Base-by-base conservation (phyloP, 2,113 vertebrate genomes). In the Cephalopterus ornatus region DNA sequence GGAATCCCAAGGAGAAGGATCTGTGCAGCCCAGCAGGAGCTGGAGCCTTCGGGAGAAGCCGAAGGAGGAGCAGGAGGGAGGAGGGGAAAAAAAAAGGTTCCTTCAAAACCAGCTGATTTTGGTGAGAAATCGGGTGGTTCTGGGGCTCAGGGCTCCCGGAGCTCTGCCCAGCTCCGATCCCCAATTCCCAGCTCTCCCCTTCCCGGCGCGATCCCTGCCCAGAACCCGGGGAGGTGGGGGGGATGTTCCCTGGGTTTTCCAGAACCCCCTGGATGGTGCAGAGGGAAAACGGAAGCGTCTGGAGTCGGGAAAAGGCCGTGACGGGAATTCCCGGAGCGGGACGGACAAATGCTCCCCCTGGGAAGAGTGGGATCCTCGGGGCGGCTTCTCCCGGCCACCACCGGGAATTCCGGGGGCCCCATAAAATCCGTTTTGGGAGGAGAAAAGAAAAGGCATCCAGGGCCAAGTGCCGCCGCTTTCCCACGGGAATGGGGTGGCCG, bases 391-490 rank as follows among this genome's bases (percentile, higher is more conserved):
- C 33, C 11, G 22, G 53, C 9, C 33, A 24, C 58, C 26, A 5
- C 61, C 5, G 27, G 61, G 61, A 24, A 58, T 18, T 13, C 42
- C 55, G 21, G 65, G 8, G 27, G 53, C 53, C 35, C 9, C 30
- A 0, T 0, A 3, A 32, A 46, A 33, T 20, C 79, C 24, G 1
- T 23, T 83, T 83, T 46, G 59, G 50, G 47, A 27, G 22, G 62
- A 22, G 22, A 12, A 8, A 13, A 37, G 44, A 18, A 18, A 32
- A 67, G 16, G 14, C 6, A 0, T 20, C 17, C 6, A 1, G 42
- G 3, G 63, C 21, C 5, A n/a, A 18, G 18, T 11, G 15, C 4
- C 5, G 41, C 41, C 0, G 2, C 15, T 26, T 55, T 12, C 44
- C 56, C 35, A 16, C 0, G 49, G 76, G 49, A 42, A 79, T 8